A percentile compares a stretch with the other conserved stretches of the same genome.
These are phyloP conservation scores for Synaphobranchus kaupii DNA, from an alignment of 2,797 vertebrate genomes.

Conservation along the genomic window DNA sequence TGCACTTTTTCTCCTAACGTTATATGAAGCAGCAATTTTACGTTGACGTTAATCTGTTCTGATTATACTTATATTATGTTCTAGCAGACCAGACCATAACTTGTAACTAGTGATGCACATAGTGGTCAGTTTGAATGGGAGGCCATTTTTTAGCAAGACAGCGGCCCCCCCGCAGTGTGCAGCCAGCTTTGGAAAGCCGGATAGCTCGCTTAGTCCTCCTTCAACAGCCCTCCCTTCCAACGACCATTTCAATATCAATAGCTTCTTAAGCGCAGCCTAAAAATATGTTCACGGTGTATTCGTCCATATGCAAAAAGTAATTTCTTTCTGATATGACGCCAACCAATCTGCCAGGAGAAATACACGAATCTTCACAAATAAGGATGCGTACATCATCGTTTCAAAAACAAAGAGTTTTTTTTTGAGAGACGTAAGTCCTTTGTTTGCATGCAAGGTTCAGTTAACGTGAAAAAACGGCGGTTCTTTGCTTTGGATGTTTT, in stretches of 20 bases:
- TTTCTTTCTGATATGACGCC: background rate
- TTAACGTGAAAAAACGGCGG: background rate
- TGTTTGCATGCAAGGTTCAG: background rate
- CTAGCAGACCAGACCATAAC: too few relatives aligned
- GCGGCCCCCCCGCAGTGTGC: slow-evolving; percentile 6
- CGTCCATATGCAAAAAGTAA: background rate
- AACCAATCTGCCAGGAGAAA: background rate
- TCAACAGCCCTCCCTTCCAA: too few relatives aligned
- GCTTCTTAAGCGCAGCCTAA: background rate
- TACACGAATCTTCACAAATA: background rate
- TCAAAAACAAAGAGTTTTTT: background rate
- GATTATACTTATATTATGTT: background rate
- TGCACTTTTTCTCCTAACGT: background rate
- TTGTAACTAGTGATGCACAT: background rate
- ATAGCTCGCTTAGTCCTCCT: background rate
- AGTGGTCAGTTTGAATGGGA: slow-evolving; percentile 22
- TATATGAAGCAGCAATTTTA: background rate
- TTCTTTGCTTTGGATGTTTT: background rate
- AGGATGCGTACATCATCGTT: background rate
- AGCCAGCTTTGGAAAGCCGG: background rate
- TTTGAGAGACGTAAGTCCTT: background rate
- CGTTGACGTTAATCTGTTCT: background rate
- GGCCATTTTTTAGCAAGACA: slow-evolving; percentile 27
- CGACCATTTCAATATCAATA: background rate
- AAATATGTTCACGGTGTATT: background rate